These are phyloP conservation scores for Brachynemurus nebulosus DNA, from an alignment of 2,888 invertebrate species.

Conservation along the genomic window DNA sequence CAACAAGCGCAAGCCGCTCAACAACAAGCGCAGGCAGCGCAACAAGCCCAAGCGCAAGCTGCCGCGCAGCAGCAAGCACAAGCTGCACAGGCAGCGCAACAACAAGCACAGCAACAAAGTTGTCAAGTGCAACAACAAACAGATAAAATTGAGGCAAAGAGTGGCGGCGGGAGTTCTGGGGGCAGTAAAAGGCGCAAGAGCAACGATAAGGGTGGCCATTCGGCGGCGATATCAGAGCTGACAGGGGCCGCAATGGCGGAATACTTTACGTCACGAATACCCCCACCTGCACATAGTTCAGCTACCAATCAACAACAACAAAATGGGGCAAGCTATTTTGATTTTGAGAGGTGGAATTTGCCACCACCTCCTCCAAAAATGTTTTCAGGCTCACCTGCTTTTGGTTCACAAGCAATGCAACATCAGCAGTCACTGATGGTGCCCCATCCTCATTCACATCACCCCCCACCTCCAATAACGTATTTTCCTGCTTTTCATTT, in stretches of 20 bases:
- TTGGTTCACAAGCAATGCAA: constrained; percentile 41
- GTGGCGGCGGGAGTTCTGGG: constrained; percentile 28
- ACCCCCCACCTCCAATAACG: constrained; percentile 46
- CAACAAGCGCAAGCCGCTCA: constrained; percentile 28
- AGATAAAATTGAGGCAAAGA: constrained; percentile 26
- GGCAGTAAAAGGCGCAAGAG: constrained; percentile 38
- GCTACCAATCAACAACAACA: constrained; percentile 33
- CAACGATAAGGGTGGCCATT: constrained; percentile 37
- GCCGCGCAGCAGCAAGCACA: constrained; percentile 26
- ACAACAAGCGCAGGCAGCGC: constrained; percentile 5
- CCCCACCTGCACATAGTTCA: constrained; percentile 48
- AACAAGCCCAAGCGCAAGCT: constrained; percentile 22
- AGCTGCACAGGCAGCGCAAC: constrained; percentile 25
- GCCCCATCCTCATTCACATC: constrained; percentile 46
- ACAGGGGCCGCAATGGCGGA: constrained; percentile 39
- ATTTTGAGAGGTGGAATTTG: constrained; percentile 70
- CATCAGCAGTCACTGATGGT: constrained; percentile 52
- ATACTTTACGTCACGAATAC: constrained; percentile 37
- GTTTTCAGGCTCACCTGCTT: constrained; percentile 45
- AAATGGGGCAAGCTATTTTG: constrained; percentile 54
- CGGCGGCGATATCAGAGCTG: constrained; percentile 38
- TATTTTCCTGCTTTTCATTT: constrained; percentile 66
- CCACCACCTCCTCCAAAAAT: constrained; percentile 55
- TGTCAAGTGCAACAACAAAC: constrained; percentile 18
- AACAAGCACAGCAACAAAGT: constrained; percentile 22